Evolutionary conservation across 2,113 vertebrate species (phyloP), one percentile per base, ranked within the genome.

Genomic region (Melanostigma gelatinosum): DNA sequence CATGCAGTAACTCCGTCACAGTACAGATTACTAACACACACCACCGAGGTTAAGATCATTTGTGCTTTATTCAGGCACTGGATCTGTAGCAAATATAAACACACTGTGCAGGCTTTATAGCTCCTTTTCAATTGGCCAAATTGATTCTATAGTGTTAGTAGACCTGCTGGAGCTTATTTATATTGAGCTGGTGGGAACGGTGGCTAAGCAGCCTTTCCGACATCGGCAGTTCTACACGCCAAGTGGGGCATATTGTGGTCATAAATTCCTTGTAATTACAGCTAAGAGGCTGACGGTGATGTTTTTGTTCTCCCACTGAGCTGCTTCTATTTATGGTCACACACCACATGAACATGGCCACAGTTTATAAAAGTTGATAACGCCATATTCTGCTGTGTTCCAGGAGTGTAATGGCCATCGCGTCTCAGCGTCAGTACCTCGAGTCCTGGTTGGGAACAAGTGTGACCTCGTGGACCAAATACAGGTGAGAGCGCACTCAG

Each of bases 391-490:
- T 75, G 34, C 75, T 77, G 32, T 80, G 15, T 81, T 97, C 16
- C 95, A 98, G 93, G 98, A 99, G 93, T 99, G 98, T 91, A 97
- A 99, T 0, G 97, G 97, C 83, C 97, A 99, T 18, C 95, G 97
- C 0, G 97, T 98, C 65, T 96, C 97, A 1, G 93, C 96, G 8
- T 94, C 96, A 0, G 97, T 99, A 63, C 98, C 98, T 22, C 95
- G 97, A 62, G 97, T 99, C 89, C 96, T 99, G 13, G 98, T 99
- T 44, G 98, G 98, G 38, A 99, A 99, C 95, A 99, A 99, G 92
- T 99, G 98, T 92, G 98, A 99, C 95, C 97, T 99, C 71, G 94
- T 97, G 27, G 95, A 96, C 85, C 96, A 98, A 86, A 96, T 99
- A 89, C 97, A 99, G 89, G 93, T 93, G 24, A 65, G 87, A 8